Evolutionary conservation across 2,113 vertebrate genomes (phyloP).

Genomic region (Morone chrysops): DNA sequence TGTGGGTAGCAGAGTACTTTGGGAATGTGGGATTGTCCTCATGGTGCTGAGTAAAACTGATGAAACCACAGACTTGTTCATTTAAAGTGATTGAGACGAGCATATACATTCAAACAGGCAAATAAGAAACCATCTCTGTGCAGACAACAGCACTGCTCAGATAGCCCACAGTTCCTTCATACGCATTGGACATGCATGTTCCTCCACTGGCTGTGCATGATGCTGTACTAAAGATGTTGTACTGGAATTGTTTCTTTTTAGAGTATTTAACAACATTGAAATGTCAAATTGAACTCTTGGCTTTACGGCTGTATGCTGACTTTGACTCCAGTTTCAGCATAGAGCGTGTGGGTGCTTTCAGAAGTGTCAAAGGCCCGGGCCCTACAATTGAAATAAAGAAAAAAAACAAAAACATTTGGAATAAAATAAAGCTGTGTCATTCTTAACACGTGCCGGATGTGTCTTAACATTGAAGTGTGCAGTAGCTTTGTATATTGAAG

Average conservation of each 20-base stretch:
- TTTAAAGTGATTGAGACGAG: constrained; percentile 29
- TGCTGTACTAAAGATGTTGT: constrained; percentile 76
- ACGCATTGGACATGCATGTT: constrained; percentile 78
- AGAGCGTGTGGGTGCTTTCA: constrained; percentile 76
- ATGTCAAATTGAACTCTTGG: constrained; percentile 56
- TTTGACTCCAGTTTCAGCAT: constrained; percentile 64
- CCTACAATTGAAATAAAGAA: constrained; percentile 77
- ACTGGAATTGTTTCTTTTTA: constrained; percentile 75
- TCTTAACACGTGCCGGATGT: constrained; percentile 23
- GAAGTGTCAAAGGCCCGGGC: constrained; percentile 90
- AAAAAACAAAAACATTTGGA: constrained; percentile 86
- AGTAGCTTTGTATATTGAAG: neutral
- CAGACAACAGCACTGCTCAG: constrained; percentile 16
- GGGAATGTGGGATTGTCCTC: constrained; percentile 39
- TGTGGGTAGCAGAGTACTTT: constrained; percentile 58
- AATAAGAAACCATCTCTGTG: constrained; percentile 25
- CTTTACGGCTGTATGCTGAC: constrained; percentile 56
- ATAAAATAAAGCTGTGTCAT: constrained; percentile 78
- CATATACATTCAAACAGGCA: constrained; percentile 8
- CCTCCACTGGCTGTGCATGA: constrained; percentile 80
- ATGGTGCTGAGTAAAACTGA: constrained; percentile 32
- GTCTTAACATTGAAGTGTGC: too few relatives aligned
- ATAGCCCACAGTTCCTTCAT: constrained; percentile 46
- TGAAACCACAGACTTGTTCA: constrained; percentile 24
- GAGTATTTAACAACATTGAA: constrained; percentile 70